Percentiles rank a stretch among this genome's conserved stretches.
phyloP scores from a whole-genome alignment of 2,797 vertebrate species.

The Tapera naevia region DNA sequence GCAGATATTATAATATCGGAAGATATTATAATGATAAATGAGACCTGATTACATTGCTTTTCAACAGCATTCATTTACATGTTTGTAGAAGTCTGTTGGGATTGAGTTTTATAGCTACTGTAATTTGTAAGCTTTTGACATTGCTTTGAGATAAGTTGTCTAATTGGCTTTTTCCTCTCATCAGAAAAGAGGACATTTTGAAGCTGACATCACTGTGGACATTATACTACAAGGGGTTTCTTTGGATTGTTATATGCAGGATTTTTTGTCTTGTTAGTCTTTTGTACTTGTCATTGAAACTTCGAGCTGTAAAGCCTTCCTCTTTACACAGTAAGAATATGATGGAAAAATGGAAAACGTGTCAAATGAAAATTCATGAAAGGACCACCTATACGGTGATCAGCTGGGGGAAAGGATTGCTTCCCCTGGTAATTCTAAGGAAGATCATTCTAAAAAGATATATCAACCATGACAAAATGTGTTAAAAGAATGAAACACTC shows the following conservation, averaged over 20 bases:
- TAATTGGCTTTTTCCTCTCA: conserved; percentile 67
- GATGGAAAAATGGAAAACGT: conserved; percentile 1
- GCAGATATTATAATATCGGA: conserved; percentile 73
- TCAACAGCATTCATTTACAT: conserved; percentile 79
- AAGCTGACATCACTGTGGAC: conserved; percentile 60
- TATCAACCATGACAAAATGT: background rate
- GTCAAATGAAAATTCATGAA: conserved; percentile 41
- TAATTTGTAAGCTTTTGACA: conserved; percentile 72
- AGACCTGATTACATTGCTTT: conserved; percentile 77
- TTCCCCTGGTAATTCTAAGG: background rate
- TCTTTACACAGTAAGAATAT: background rate
- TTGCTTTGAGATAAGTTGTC: conserved; percentile 71
- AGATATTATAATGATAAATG: conserved; percentile 79
- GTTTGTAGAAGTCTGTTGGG: conserved; percentile 76
- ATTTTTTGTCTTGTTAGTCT: conserved; percentile 33
- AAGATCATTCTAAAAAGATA: conserved; percentile 13
- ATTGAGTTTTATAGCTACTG: conserved; percentile 67
- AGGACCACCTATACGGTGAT: background rate
- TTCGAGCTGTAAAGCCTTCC: conserved; percentile 19
- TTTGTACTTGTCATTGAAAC: conserved; percentile 63
- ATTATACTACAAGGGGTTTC: conserved; percentile 50
- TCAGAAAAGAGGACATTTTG: conserved; percentile 63
- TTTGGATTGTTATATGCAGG: conserved; percentile 41
- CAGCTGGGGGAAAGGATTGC: background rate
- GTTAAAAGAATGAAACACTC: background rate